A percentile compares a stretch with the other conserved stretches of the same genome.
Conservation (phyloP, 1,140 invertebrate species). For the Nasonia longicornis region DNA sequence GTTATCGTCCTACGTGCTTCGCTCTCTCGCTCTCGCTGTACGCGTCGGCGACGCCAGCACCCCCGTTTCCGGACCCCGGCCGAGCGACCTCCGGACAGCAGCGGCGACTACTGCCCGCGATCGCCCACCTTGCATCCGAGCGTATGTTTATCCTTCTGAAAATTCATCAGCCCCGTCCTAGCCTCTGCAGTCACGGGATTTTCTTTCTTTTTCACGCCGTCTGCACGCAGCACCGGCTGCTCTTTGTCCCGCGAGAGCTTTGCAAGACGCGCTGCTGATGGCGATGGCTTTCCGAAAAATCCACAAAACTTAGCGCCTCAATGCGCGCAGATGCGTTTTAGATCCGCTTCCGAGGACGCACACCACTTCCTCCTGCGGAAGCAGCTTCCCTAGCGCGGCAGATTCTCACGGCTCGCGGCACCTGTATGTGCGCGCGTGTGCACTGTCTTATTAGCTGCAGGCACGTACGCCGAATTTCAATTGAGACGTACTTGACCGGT, state of each 20-base stretch:
- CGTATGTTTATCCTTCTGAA: slow-evolving; percentile 35
- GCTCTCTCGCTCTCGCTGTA: slow-evolving; percentile 46
- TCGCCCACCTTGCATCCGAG: slow-evolving; percentile 51
- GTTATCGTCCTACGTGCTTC: slow-evolving; percentile 62
- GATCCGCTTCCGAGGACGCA: slow-evolving; percentile 29
- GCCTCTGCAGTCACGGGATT: background rate
- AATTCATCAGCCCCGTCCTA: background rate
- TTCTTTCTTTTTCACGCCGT: background rate
- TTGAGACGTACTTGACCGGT: slow-evolving; percentile 23
- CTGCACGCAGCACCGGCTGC: background rate
- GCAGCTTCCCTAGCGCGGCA: background rate
- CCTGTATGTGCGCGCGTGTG: background rate
- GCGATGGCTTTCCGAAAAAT: slow-evolving; percentile 2
- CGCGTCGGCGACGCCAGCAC: slow-evolving; percentile 59
- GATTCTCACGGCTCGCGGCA: background rate
- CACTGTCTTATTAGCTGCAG: background rate
- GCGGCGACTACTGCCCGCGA: slow-evolving; percentile 53
- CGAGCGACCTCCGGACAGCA: slow-evolving; percentile 50
- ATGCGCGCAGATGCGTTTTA: slow-evolving; percentile 13
- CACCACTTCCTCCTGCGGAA: slow-evolving; percentile 31
- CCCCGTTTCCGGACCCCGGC: slow-evolving; percentile 29
- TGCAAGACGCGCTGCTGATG: background rate
- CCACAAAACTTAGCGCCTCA: slow-evolving; percentile 18
- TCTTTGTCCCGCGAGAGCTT: background rate
- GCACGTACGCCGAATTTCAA: background rate